phyloP scores from a whole-genome alignment of 1,140 invertebrate genomes.

The Papilio polytes region DNA sequence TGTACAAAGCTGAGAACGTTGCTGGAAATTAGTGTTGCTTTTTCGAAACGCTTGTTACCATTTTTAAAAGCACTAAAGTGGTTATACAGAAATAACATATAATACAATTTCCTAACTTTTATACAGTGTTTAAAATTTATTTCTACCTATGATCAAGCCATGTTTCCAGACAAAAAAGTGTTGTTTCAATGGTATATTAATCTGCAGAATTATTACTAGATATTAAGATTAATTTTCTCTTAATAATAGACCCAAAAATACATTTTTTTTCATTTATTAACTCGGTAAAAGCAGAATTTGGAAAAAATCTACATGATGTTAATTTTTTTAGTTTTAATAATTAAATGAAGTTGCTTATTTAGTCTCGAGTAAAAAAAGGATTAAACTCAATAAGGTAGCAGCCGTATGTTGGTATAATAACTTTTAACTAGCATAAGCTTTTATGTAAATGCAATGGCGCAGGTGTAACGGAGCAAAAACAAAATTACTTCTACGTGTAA shows the following conservation, averaged over 20 bases:
- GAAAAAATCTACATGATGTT: not conserved
- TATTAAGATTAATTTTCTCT: too few relatives aligned
- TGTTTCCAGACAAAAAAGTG: too few relatives aligned
- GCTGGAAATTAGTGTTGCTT: slow-evolving; percentile 14
- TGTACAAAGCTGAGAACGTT: slow-evolving; percentile 1
- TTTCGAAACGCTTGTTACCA: not conserved
- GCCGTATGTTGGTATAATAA: not conserved
- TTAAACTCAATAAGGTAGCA: not conserved
- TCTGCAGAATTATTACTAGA: too few relatives aligned
- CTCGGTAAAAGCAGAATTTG: too few relatives aligned
- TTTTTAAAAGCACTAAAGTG: not conserved
- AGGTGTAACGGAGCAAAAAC: not conserved
- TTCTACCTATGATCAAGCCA: too few relatives aligned
- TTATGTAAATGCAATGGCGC: slow-evolving; percentile 7
- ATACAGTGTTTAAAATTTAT: too few relatives aligned
- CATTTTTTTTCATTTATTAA: too few relatives aligned
- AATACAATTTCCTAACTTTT: too few relatives aligned
- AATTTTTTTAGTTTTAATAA: not conserved
- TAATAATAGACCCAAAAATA: too few relatives aligned
- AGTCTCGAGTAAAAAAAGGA: not conserved
- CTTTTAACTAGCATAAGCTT: slow-evolving; percentile 14
- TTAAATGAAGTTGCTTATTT: not conserved
- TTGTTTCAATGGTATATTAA: too few relatives aligned
- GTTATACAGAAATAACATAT: too few relatives aligned
- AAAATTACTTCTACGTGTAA: slow-evolving; percentile 6